Conservation (phyloP, 2,888 invertebrate species). For the Tachina fera region DNA sequence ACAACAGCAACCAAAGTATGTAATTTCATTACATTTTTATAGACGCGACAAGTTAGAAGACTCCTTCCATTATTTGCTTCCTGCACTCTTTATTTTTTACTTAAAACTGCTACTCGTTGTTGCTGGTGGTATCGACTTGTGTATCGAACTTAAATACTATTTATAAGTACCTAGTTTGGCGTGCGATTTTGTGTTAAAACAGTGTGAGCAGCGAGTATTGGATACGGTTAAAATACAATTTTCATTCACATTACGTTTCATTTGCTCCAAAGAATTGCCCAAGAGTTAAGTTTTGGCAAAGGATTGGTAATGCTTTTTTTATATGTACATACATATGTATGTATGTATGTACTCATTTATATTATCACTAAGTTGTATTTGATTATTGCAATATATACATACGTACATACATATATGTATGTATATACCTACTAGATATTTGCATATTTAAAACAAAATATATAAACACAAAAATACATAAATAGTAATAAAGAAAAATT, state of each 20-base stretch:
- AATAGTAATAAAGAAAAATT: slow-evolving; percentile 26
- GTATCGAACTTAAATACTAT: slow-evolving; percentile 17
- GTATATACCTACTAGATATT: background rate
- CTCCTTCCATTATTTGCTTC: slow-evolving; percentile 14
- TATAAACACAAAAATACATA: background rate
- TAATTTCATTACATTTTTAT: slow-evolving; percentile 12
- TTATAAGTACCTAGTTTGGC: background rate
- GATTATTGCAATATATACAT: background rate
- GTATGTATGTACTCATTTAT: background rate
- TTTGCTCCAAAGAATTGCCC: slow-evolving; percentile 1
- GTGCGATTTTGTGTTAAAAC: slow-evolving; percentile 6
- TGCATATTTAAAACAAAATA: background rate
- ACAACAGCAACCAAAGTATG: slow-evolving; percentile 27
- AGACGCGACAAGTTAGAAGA: slow-evolving; percentile 10
- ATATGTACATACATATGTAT: background rate
- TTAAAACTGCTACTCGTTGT: slow-evolving; percentile 9
- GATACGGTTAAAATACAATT: background rate
- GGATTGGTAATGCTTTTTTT: slow-evolving; percentile 5
- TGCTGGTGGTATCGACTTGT: slow-evolving; percentile 18
- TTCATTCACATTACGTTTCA: slow-evolving; percentile 2
- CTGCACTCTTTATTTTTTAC: background rate
- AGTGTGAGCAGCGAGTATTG: background rate
- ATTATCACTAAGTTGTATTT: background rate
- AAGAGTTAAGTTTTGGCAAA: slow-evolving; percentile 9
- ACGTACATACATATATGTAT: background rate